These are phyloP conservation scores for Diaperis boleti DNA, from an alignment of 2,888 invertebrate species.

Conservation along the genomic window DNA sequence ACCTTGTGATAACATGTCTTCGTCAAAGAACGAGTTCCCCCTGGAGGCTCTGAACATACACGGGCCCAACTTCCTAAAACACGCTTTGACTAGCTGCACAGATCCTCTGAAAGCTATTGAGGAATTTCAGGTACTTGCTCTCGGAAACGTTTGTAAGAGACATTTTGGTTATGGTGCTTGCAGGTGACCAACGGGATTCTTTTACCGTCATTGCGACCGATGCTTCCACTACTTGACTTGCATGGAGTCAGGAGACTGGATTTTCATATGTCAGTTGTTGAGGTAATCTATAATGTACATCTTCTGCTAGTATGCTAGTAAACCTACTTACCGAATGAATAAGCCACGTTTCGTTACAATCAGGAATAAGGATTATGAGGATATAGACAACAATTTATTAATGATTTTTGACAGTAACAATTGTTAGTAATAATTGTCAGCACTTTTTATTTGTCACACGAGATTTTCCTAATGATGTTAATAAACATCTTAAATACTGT, in stretches of 20 bases:
- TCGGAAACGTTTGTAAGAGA: not conserved
- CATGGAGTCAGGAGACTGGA: constrained; percentile 93
- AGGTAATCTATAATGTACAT: constrained; percentile 68
- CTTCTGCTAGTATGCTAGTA: too few species aligned
- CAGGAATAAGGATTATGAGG: too few species aligned
- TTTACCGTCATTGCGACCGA: constrained; percentile 91
- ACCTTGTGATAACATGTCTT: constrained; percentile 30
- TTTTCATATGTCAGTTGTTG: constrained; percentile 94
- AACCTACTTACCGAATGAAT: too few species aligned
- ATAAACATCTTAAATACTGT: too few species aligned
- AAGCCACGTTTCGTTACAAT: too few species aligned
- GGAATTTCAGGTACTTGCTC: constrained; percentile 86
- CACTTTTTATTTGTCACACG: too few species aligned
- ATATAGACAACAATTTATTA: too few species aligned
- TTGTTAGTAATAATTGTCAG: too few species aligned
- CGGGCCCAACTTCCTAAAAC: constrained; percentile 69
- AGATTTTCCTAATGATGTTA: too few species aligned
- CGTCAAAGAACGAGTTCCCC: constrained; percentile 60
- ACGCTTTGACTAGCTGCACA: constrained; percentile 94
- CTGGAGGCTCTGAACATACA: constrained; percentile 65
- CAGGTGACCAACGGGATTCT: constrained; percentile 92
- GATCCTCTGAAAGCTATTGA: constrained; percentile 98
- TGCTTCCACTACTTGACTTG: constrained; percentile 93
- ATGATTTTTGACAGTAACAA: too few species aligned
- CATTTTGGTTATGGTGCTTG: constrained; percentile 22